Evolutionary conservation across 2,888 invertebrate genomes (phyloP).

Genomic region (Rotaria macrura): DNA sequence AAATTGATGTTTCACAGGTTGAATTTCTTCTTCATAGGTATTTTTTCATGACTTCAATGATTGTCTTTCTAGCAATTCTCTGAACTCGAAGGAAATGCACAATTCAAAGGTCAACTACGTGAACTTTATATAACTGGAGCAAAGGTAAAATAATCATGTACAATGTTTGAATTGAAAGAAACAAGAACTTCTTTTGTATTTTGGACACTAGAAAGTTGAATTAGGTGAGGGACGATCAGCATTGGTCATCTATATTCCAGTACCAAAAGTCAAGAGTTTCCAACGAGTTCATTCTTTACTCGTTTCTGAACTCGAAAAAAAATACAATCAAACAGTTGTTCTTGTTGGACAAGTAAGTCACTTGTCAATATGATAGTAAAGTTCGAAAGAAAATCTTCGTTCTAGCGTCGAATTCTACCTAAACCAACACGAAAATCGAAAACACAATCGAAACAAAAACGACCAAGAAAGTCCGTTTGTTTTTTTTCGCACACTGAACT

Average conservation of each 20-base stretch:
- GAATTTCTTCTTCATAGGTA: background rate
- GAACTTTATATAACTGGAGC: conserved; percentile 89
- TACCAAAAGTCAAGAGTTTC: conserved; percentile 90
- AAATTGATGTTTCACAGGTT: conserved; percentile 17
- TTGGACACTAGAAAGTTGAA: conserved; percentile 61
- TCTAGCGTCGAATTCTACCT: conserved; percentile 80
- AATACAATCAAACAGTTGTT: conserved; percentile 72
- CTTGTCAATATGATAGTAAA: background rate
- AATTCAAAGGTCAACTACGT: conserved; percentile 75
- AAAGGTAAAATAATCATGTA: conserved; percentile 52
- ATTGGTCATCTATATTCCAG: conserved; percentile 94
- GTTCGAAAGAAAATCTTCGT: too few species aligned
- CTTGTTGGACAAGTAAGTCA: conserved; percentile 64
- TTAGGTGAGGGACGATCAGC: conserved; percentile 73
- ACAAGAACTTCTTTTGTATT: background rate
- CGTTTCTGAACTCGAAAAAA: conserved; percentile 95
- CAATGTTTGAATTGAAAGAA: background rate
- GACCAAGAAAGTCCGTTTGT: conserved; percentile 58
- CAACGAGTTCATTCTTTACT: conserved; percentile 92
- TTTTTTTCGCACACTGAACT: background rate
- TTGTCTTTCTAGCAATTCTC: background rate
- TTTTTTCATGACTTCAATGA: background rate
- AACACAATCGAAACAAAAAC: conserved; percentile 63
- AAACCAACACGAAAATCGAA: conserved; percentile 91
- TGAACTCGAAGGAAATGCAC: background rate